A percentile compares a stretch with the other conserved stretches of the same genome.
These are phyloP conservation scores for Ivindomyrus marchei DNA, from an alignment of 2,113 vertebrate species.

Conservation along the genomic window DNA sequence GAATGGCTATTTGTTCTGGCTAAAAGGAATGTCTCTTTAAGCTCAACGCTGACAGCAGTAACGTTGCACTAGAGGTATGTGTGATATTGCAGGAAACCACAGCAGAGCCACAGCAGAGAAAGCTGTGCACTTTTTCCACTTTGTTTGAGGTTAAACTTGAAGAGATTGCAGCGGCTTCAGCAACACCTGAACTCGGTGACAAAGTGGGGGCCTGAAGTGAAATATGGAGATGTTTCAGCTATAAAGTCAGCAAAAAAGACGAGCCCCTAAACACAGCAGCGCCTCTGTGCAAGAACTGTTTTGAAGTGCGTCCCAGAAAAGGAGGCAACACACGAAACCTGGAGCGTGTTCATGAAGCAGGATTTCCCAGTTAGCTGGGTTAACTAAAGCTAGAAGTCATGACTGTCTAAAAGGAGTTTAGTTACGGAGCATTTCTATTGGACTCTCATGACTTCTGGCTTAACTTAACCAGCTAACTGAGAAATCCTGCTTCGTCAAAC, in stretches of 20 bases:
- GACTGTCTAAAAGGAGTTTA: not conserved
- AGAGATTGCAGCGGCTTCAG: too few relatives aligned
- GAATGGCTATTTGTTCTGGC: too few relatives aligned
- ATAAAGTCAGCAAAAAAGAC: not conserved
- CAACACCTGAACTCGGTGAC: not conserved
- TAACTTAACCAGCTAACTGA: not conserved
- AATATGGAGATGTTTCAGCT: not conserved
- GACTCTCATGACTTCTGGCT: not conserved
- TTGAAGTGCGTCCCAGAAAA: not conserved
- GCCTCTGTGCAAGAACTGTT: not conserved
- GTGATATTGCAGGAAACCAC: too few relatives aligned
- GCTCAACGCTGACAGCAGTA: too few relatives aligned
- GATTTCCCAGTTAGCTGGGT: not conserved
- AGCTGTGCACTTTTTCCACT: too few relatives aligned
- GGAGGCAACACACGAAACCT: not conserved
- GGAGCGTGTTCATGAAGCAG: not conserved
- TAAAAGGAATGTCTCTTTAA: too few relatives aligned
- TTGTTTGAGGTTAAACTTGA: too few relatives aligned
- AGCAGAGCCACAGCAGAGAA: too few relatives aligned
- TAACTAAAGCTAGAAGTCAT: not conserved
- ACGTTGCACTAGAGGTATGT: too few relatives aligned
- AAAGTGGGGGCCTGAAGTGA: not conserved
- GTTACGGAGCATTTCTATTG: not conserved
- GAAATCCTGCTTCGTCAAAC: too few relatives aligned
- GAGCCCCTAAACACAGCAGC: not conserved